phyloP scores from a whole-genome alignment of 53 echinoderm and acorn worm species.

The Actinopyga echinites region DNA sequence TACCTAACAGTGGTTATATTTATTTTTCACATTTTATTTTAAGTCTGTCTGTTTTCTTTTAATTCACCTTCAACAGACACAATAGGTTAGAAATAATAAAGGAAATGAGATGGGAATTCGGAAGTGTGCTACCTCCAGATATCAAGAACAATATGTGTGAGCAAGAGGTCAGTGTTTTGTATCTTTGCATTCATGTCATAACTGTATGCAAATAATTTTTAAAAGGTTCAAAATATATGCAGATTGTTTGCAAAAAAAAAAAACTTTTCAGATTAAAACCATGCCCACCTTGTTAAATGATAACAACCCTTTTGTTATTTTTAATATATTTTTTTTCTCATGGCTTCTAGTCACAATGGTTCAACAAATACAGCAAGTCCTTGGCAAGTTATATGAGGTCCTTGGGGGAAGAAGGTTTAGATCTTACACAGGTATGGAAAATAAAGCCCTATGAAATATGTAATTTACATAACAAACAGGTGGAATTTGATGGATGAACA shows the following conservation, averaged over 20 bases:
- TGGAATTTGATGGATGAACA: no score
- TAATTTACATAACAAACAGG: no score
- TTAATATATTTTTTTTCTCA: not conserved
- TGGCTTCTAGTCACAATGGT: slow-evolving; percentile 81
- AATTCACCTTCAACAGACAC: slow-evolving; percentile 44
- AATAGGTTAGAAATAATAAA: slow-evolving; percentile 81
- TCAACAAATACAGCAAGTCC: slow-evolving; percentile 82
- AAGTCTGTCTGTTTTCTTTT: no score
- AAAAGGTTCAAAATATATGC: no score
- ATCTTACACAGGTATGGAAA: slow-evolving; percentile 80
- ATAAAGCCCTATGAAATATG: not conserved
- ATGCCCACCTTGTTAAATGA: no score
- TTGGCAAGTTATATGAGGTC: slow-evolving; percentile 86
- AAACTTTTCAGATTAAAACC: no score
- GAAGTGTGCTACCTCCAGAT: slow-evolving; percentile 91
- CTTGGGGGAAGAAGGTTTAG: slow-evolving; percentile 78
- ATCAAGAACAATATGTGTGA: slow-evolving; percentile 92
- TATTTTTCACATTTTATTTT: no score
- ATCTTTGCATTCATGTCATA: not conserved
- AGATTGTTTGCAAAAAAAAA: no score
- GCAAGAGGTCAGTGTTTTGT: slow-evolving; percentile 70
- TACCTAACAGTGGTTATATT: no score
- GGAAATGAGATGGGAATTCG: slow-evolving; percentile 99
- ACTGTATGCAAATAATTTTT: not conserved
- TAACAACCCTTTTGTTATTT: no score